Conservation (phyloP, 2,113 vertebrate species). For the Chinchilla lanigera region DNA sequence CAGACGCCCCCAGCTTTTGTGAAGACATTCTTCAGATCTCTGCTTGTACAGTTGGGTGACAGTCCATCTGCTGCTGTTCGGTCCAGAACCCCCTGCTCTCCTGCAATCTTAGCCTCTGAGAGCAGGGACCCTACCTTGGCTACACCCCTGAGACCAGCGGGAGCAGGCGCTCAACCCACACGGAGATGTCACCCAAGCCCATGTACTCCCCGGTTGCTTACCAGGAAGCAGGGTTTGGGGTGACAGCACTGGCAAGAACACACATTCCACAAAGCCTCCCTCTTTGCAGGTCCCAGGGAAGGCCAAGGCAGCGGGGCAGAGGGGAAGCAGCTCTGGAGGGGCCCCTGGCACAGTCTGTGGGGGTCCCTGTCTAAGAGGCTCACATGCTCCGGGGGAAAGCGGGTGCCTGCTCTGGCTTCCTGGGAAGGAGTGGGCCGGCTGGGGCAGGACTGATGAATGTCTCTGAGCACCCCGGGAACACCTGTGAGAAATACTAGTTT, state of each 20-base stretch:
- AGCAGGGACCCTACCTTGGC: not conserved
- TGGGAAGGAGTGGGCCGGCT: not conserved
- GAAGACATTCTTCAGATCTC: not conserved
- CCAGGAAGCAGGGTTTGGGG: rapidly evolving
- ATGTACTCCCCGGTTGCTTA: not conserved
- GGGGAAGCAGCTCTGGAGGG: not conserved
- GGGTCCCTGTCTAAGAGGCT: not conserved
- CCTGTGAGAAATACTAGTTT: slow-evolving; percentile 22
- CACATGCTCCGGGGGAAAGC: rapidly evolving
- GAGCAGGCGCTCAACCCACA: not conserved
- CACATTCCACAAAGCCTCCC: not conserved
- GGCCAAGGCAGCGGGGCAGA: not conserved
- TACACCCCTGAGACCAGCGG: not conserved
- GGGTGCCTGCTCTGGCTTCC: not conserved
- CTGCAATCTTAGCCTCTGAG: not conserved
- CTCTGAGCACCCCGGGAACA: not conserved
- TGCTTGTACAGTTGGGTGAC: not conserved
- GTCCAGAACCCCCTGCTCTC: not conserved
- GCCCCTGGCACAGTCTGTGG: not conserved
- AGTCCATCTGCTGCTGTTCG: not conserved
- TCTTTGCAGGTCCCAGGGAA: not conserved
- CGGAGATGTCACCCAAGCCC: not conserved
- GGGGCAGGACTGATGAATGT: not conserved
- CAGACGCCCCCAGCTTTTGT: not conserved
- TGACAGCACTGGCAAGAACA: rapidly evolving